Base-by-base conservation (phyloP, 2,888 invertebrate species). In the Corbicula japonica region DNA sequence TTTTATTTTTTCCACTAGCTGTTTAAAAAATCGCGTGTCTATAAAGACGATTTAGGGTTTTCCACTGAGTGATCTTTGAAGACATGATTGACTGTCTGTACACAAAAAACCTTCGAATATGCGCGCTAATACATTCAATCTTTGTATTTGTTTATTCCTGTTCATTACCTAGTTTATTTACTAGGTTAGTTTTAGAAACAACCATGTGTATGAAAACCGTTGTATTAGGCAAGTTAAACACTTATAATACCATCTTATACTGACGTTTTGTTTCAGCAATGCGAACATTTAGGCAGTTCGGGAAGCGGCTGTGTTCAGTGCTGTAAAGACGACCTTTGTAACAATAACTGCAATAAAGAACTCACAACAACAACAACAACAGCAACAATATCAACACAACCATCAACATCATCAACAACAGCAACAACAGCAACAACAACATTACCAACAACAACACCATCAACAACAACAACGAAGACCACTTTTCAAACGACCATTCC, bases 251-350 rank as follows among this genome's bases (percentile, higher is more conserved):
- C n/a, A n/a, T n/a, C n/a, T n/a, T n/a, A n/a, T n/a, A n/a, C n/a
- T n/a, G n/a, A n/a, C n/a, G n/a, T n/a, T n/a, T n/a, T 15, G 12
- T 54, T 54, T 10, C 30, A 54, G 54, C 54, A 54, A 54, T 54
- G 54, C n/a, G 2, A 54, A 15, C 4, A 12, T 5, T 2, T 54
- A 15, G 30, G 2, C 1, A 30, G 54, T 54, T 54, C 32, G 30
- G 12, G 2, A 5, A 12, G 15, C n/a, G 5, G 2, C 12, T 2
- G 3, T 54, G 54, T 15, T 21, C 54, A 12, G 18, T 54, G 54
- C 30, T 30, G 32, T 30, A 54, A 54, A 3, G 54, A 54, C 6
- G 54, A 54, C 54, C 32, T 54, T 30, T 54, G 54, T 54, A 54
- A 54, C 54, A 54, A 54, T n/a, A 54, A 28, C 3, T 54, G 54